Evolutionary conservation across 2,797 vertebrate genomes (phyloP).

Genomic region (Huso huso): DNA sequence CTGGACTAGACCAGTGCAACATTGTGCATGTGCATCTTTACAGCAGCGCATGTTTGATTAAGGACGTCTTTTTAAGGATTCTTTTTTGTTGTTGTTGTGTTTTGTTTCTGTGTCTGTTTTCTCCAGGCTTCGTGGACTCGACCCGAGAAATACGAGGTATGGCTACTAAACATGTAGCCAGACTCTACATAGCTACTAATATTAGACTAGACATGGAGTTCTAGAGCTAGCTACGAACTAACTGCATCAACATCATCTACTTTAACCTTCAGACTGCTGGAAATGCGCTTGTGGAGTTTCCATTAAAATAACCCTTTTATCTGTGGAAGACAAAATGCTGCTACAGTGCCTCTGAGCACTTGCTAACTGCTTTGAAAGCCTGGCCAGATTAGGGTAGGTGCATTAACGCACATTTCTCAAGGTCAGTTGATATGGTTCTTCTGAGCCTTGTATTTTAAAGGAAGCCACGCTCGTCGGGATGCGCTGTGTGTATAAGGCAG

Average conservation of each 20-base stretch:
- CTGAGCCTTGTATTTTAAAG: no score
- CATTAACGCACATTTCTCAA: no score
- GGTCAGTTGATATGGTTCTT: no score
- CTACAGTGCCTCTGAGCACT: background rate
- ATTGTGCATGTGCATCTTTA: constrained; percentile 56
- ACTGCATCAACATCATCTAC: constrained; percentile 8
- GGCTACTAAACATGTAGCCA: constrained; percentile 72
- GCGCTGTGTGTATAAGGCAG: no score
- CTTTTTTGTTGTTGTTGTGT: constrained; percentile 62
- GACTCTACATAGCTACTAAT: constrained; percentile 31
- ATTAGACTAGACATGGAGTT: constrained; percentile 6
- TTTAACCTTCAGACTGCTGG: background rate
- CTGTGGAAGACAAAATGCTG: background rate
- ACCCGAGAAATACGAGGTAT: constrained; percentile 98
- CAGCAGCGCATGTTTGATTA: constrained; percentile 34
- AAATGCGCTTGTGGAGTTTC: background rate
- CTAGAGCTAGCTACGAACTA: constrained; percentile 10
- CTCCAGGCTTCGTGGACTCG: constrained; percentile 99
- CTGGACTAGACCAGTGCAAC: constrained; percentile 26
- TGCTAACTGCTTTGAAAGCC: background rate
- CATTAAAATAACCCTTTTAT: background rate
- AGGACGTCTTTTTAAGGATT: constrained; percentile 64
- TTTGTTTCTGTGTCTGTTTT: constrained; percentile 88
- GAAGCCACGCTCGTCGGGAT: no score
- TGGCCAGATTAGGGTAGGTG: no score